Evolutionary conservation across 2,113 vertebrate genomes (phyloP), one percentile per base, ranked within the genome.

Genomic region (Oreochromis aureus): DNA sequence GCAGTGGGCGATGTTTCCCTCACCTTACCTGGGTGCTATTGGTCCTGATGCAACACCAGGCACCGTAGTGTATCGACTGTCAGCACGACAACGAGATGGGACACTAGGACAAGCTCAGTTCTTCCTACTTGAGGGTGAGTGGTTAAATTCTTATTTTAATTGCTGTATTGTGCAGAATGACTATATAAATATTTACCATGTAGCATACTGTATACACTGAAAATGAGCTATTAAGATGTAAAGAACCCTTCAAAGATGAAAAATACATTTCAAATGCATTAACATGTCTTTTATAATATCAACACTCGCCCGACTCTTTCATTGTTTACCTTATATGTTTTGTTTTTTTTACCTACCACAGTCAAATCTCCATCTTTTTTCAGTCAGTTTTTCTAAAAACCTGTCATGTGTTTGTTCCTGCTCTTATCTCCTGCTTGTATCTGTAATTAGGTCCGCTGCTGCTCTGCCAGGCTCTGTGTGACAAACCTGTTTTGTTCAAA

Each of bases 1-100:
- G 58, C 97, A 96, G 94, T 98, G 98, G 98, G 89, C 63, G 36
- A 98, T 98, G 97, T 97, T 96, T 82, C 98, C 97, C 0, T 95
- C 95, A 32, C 98, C 97, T 0, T 98, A 96, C 92, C 94, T 98
- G 93, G 95, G 94, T 1, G 94, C 97, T 0, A 96, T 97, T 0
- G 93, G 96, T 3, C 97, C 97, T 1, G 96, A 97, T 0, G 96
- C 97, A 3, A 82, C 92, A 7, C 95, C 96, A 10, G 96, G 97
- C 76, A 92, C 97, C 0, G 69, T 95, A 1, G 86, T 97, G 36
- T 98, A 98, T 94, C 96, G 94, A 34, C 96, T 98, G 4, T 89
- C 91, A 0, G 95, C 96, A 1, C 93, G 90, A 19, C 92, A 92
- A 71, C 94, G 16, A 0, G 95, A 92, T 1, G 96, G 94, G 32